These are phyloP conservation scores for Microcebus murinus DNA, from an alignment of 2,113 vertebrate species.

Conservation along the genomic window DNA sequence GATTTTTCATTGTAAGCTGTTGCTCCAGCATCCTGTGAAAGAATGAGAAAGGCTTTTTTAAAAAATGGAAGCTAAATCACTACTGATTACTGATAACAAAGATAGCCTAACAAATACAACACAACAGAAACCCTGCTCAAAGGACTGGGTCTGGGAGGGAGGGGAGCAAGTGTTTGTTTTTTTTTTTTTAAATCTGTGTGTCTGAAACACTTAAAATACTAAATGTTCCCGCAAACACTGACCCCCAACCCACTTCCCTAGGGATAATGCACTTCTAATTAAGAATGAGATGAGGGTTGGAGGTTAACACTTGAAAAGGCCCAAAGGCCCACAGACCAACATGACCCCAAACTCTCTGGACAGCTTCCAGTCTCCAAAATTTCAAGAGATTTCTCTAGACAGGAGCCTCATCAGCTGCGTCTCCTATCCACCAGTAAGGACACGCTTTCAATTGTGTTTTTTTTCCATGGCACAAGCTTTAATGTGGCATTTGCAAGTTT, in stretches of 20 bases:
- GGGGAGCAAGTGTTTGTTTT: background rate
- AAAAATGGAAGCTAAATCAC: background rate
- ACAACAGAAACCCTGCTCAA: background rate
- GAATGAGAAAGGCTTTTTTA: background rate
- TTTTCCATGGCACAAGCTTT: background rate
- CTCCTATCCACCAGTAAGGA: background rate
- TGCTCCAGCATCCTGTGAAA: constrained; percentile 50
- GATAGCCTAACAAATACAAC: background rate
- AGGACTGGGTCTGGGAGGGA: background rate
- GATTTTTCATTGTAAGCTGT: background rate
- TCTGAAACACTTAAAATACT: background rate
- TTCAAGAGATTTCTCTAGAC: background rate
- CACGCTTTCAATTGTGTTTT: background rate
- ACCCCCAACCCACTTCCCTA: background rate
- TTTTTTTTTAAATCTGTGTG: background rate
- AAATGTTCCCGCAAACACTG: background rate
- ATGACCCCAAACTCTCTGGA: background rate
- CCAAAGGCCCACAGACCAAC: constrained; percentile 13
- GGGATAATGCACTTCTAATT: background rate
- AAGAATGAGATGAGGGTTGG: background rate
- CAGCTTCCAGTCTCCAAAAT: background rate
- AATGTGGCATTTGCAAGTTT: background rate
- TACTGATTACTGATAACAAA: background rate
- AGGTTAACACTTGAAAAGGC: background rate
- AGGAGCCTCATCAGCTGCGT: background rate